phyloP scores from a whole-genome alignment of 1,140 invertebrate genomes.

The Bombus superbus region DNA sequence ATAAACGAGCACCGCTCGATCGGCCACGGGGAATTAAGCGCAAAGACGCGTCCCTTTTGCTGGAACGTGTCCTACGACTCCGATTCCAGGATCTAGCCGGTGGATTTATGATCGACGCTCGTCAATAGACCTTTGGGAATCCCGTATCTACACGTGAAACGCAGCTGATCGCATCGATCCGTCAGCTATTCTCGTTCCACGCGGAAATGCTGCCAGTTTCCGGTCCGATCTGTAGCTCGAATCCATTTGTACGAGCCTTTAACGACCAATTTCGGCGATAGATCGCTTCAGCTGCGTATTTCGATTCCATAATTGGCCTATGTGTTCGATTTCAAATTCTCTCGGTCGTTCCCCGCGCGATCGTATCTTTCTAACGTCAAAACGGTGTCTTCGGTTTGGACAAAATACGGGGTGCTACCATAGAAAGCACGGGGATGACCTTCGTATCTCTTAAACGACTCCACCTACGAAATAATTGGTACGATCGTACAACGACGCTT shows the following conservation, averaged over 20 bases:
- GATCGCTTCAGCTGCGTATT: background rate
- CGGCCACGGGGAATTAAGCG: constrained; percentile 21
- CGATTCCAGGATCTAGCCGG: background rate
- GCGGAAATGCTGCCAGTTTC: background rate
- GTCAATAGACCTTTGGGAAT: background rate
- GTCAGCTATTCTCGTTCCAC: background rate
- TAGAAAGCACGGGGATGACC: too few relatives aligned
- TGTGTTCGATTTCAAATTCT: too few relatives aligned
- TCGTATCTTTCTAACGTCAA: too few relatives aligned
- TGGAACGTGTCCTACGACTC: background rate
- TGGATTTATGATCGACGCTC: constrained; percentile 3
- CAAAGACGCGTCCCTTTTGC: constrained; percentile 11
- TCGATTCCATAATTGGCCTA: too few relatives aligned
- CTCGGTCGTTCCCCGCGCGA: too few relatives aligned
- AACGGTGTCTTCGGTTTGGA: too few relatives aligned
- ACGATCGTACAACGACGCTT: too few relatives aligned
- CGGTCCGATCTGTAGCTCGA: background rate
- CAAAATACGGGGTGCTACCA: rapidly evolving
- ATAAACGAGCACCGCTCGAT: constrained; percentile 27
- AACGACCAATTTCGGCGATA: background rate
- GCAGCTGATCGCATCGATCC: background rate
- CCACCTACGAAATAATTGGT: too few relatives aligned
- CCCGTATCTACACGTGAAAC: background rate
- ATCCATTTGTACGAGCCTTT: background rate
- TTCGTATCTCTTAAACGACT: too few relatives aligned